Evolutionary conservation across 2,888 invertebrate genomes (phyloP), one percentile per base, ranked within the genome.

Genomic region (Caenorhabditis sp.): DNA sequence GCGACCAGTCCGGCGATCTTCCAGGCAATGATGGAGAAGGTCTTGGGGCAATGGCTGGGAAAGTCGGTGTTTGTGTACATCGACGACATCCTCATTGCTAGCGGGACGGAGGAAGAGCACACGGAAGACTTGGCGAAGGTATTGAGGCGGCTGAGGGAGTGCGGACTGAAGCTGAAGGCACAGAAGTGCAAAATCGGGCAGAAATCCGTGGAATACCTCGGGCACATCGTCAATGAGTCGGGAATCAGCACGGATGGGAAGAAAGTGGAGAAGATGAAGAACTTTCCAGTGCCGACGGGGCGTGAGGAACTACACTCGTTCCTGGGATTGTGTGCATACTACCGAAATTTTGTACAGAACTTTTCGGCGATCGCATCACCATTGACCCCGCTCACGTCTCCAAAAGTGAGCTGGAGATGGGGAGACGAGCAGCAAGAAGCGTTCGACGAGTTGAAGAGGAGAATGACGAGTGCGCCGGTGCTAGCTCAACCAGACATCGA

Each of bases 1-100:
- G 56, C 74, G 0, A 84, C 77, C 2, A 78, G 80, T 22, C 83
- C 83, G 1, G 83, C 86, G 0, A 79, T 81, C 1, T 89, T 87
- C 48, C 83, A 88, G 55, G 46, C 82, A 9, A 48, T 80, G 2
- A 83, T 85, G 79, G 61, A 79, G 9, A 9, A 39, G 4, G 52
- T 83, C 4, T 50, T 84, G 8, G 48, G 48, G 13, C 74, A 71
- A 1, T 45, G 63, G 11, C 11, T 76, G 8, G 45, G 52, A n/a
- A 30, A 61, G 20, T 56, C 45, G n/a, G 72, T 71, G 0, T 65
- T 37, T 15, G 65, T 78, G 13, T 85, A 86, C 56, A 32, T 86
- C 1, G 84, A 86, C 43, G 86, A 86, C 41, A 41, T 86, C 3
- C 15, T 85, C 13, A 61, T 84, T 5, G 78, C 71, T 5, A 79